These are phyloP conservation scores for Eubasilissa splendida DNA, from an alignment of 2,888 invertebrate genomes.

Conservation along the genomic window DNA sequence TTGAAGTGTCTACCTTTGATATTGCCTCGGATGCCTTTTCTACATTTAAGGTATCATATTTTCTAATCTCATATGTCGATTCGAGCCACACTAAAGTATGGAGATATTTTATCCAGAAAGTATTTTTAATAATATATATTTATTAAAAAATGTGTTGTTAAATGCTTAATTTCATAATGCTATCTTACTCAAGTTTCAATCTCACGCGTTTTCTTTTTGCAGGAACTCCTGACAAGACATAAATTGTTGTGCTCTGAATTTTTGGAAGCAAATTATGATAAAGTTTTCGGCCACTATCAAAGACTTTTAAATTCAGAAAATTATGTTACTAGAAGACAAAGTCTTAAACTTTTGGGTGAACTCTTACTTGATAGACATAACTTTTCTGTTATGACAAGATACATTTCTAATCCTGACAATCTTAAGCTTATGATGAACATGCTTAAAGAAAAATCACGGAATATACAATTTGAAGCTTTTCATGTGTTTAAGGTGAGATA, in stretches of 20 bases:
- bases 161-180: background rate
- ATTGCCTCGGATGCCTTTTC: conserved; percentile 99
- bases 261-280: conserved; percentile 98
- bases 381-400: conserved; percentile 98
- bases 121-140: too few species aligned
- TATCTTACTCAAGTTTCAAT: conserved; percentile 1
- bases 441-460: conserved; percentile 98
- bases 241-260: conserved; percentile 98
- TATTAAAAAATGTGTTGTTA: too few species aligned
- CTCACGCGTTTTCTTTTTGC: conserved; percentile 62
- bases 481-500: conserved; percentile 97
- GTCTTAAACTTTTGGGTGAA: conserved; percentile 97
- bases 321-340: conserved; percentile 99
- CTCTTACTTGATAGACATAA: conserved; percentile 98
- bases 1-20: conserved; percentile 99
- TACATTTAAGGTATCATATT: conserved; percentile 91
- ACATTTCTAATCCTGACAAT: conserved; percentile 99
- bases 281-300: conserved; percentile 98
- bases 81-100: too few species aligned
- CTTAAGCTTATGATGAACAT: conserved; percentile 99
- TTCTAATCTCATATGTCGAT: background rate
- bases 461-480: conserved; percentile 99
- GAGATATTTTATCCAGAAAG: too few species aligned
- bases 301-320: conserved; percentile 98
- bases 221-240: conserved; percentile 95